These are phyloP conservation scores for Pocillopora grandis DNA, from an alignment of 92 coral and sea anemone genomes.

Conservation along the genomic window DNA sequence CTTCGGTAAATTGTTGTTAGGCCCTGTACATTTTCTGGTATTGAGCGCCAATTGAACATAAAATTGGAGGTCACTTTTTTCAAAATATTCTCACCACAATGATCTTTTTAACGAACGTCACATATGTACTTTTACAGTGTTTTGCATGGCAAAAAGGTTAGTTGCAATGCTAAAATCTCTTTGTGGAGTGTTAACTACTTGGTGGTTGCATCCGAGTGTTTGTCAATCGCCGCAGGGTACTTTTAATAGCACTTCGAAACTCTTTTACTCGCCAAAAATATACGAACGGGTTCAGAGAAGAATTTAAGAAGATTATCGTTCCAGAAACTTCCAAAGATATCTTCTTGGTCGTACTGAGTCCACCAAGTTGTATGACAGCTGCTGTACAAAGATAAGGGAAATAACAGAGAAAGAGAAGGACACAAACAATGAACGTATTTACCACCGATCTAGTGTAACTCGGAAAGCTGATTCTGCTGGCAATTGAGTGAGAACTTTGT, in stretches of 20 bases:
- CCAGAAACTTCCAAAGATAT: slow-evolving; percentile 34
- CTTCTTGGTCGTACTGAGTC: slow-evolving; percentile 1
- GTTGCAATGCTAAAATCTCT: too few relatives aligned
- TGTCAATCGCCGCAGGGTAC: slow-evolving; percentile 6
- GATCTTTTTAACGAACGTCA: too few relatives aligned
- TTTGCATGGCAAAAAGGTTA: too few relatives aligned
- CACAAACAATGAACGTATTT: slow-evolving; percentile 28
- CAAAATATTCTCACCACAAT: too few relatives aligned
- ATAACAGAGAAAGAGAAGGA: slow-evolving; percentile 27
- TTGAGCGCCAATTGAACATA: too few relatives aligned
- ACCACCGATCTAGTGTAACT: slow-evolving; percentile 30
- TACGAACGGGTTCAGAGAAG: slow-evolving; percentile 20
- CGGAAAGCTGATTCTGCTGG: slow-evolving; percentile 2
- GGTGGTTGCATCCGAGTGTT: background rate
- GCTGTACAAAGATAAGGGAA: slow-evolving; percentile 29
- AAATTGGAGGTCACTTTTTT: too few relatives aligned
- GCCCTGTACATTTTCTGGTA: too few relatives aligned
- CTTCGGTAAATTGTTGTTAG: too few relatives aligned
- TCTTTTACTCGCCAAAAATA: slow-evolving; percentile 31
- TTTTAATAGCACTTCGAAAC: slow-evolving; percentile 29
- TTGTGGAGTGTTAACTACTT: too few relatives aligned
- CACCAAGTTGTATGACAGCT: slow-evolving; percentile 15
- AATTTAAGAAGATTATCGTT: slow-evolving; percentile 12
- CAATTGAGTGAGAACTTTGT: background rate
- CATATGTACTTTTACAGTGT: too few relatives aligned